phyloP scores from a whole-genome alignment of 2,113 vertebrate genomes.

The Malurus elegans region DNA sequence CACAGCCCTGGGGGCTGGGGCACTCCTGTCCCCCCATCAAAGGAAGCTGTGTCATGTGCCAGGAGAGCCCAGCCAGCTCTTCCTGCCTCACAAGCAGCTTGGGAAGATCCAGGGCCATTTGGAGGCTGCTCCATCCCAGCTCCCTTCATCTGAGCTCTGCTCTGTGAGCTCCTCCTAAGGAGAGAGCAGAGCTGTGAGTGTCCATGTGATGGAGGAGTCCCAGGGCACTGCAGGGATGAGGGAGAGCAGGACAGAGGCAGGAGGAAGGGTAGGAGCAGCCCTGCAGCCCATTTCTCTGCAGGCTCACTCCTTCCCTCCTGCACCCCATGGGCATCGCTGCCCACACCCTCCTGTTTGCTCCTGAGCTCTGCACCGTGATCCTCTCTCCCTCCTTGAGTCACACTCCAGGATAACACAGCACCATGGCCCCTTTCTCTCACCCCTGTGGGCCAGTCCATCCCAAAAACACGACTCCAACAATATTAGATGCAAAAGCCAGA shows the following conservation, averaged over 20 bases:
- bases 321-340: neutral
- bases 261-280: neutral
- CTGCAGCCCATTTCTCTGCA: neutral
- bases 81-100: neutral
- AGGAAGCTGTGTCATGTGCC: neutral
- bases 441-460: neutral
- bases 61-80: neutral
- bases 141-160: neutral
- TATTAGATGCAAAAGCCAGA: neutral
- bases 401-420: neutral
- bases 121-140: neutral
- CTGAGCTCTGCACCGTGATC: neutral
- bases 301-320: neutral
- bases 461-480: neutral
- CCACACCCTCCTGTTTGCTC: neutral
- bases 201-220: rapidly evolving
- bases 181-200: neutral
- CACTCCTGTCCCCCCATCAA: neutral
- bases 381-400: neutral
- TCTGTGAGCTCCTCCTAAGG: rapidly evolving
- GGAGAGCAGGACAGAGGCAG: neutral
- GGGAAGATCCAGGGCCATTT: rapidly evolving
- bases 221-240: neutral
- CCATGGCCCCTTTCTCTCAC: neutral
- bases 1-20: neutral